Percentiles rank a stretch among this genome's conserved stretches.
These are phyloP conservation scores for Hesperophylax magnus DNA, from an alignment of 1,140 invertebrate species.

Conservation along the genomic window DNA sequence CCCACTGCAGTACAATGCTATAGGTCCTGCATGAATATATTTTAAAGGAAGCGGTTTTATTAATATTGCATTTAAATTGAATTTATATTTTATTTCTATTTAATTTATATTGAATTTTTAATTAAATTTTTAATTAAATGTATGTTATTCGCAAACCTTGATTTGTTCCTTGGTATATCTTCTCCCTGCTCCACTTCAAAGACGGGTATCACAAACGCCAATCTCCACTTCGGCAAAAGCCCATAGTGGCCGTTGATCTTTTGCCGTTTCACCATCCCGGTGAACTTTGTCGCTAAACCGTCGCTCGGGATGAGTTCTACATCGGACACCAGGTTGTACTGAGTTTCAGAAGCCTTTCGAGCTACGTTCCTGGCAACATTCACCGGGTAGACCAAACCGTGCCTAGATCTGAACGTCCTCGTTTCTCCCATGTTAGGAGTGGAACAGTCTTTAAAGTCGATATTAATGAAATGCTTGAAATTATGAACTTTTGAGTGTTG, in stretches of 20 bases:
- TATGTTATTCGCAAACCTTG: slow-evolving; percentile 38
- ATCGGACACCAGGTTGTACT: slow-evolving; percentile 82
- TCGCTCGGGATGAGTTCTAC: slow-evolving; percentile 82
- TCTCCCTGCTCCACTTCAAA: slow-evolving; percentile 81
- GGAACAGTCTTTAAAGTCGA: slow-evolving; percentile 63
- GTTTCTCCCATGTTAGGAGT: slow-evolving; percentile 62
- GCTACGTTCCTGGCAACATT: slow-evolving; percentile 83
- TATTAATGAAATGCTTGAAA: slow-evolving; percentile 14
- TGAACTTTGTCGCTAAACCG: slow-evolving; percentile 74
- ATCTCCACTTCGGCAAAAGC: slow-evolving; percentile 62
- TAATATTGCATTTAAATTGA: too few relatives aligned
- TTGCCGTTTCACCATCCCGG: slow-evolving; percentile 71
- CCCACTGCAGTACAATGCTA: too few relatives aligned
- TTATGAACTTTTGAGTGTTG: not conserved
- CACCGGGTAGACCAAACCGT: slow-evolving; percentile 79
- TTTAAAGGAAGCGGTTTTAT: too few relatives aligned
- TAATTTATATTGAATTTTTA: too few relatives aligned
- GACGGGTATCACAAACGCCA: slow-evolving; percentile 77
- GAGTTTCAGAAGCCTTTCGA: slow-evolving; percentile 73
- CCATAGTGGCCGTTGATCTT: slow-evolving; percentile 52
- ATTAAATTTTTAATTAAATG: too few relatives aligned
- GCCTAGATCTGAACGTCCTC: slow-evolving; percentile 69
- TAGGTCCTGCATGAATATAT: too few relatives aligned
- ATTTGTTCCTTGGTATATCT: slow-evolving; percentile 74
- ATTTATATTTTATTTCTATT: too few relatives aligned